Percentiles rank a stretch among this genome's conserved stretches.
Conservation (phyloP, 2,888 invertebrate species). For the Drosophila suboccidentalis region DNA sequence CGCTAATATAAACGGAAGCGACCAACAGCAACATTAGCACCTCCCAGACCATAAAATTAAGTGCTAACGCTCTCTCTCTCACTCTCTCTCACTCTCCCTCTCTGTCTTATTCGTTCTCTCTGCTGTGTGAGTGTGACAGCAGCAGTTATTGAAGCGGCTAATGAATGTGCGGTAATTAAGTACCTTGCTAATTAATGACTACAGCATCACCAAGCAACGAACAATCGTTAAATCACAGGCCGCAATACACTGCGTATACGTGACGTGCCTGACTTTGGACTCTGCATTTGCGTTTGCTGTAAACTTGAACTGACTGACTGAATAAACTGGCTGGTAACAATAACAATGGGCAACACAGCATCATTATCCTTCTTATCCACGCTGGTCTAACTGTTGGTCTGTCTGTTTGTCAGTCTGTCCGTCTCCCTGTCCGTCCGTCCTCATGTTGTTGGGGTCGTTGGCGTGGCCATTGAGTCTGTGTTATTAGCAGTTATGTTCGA, state of each 20-base stretch:
- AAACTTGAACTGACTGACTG: constrained; percentile 66
- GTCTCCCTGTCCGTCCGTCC: constrained; percentile 13
- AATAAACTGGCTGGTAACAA: constrained; percentile 47
- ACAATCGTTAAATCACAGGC: constrained; percentile 63
- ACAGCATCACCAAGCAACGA: constrained; percentile 59
- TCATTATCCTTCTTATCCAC: constrained; percentile 68
- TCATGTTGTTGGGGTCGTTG: constrained; percentile 64
- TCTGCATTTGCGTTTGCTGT: constrained; percentile 31
- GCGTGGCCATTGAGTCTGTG: constrained; percentile 74
- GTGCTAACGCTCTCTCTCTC: constrained; percentile 11
- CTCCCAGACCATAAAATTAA: constrained; percentile 68
- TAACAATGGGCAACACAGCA: constrained; percentile 60
- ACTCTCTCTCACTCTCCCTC: neutral
- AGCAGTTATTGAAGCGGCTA: constrained; percentile 77
- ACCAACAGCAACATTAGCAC: constrained; percentile 68
- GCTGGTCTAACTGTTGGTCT: constrained; percentile 31
- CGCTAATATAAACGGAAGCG: constrained; percentile 68
- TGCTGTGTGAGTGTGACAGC: constrained; percentile 23
- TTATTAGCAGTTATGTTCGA: constrained; percentile 81
- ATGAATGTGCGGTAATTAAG: constrained; percentile 85
- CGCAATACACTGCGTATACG: constrained; percentile 73
- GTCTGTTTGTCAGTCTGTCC: constrained; percentile 22
- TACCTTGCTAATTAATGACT: constrained; percentile 85
- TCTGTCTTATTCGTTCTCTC: neutral
- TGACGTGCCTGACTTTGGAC: constrained; percentile 37